phyloP scores from a whole-genome alignment of 2,797 vertebrate species.

The Ctenopoma multispine region DNA sequence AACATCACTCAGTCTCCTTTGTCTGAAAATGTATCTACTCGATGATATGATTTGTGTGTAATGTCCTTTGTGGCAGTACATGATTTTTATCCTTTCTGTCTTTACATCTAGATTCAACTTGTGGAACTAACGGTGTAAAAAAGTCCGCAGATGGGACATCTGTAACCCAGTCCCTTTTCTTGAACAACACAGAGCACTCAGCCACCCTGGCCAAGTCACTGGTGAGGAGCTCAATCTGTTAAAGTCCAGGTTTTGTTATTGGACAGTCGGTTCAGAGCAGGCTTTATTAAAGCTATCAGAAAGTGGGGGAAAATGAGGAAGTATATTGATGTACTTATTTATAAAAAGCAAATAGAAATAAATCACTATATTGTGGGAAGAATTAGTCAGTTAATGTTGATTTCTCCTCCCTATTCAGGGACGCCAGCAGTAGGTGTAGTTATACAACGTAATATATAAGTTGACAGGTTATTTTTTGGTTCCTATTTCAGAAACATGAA shows the following conservation, averaged over 20 bases:
- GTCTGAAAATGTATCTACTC: constrained; percentile 4
- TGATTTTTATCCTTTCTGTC: constrained; percentile 8
- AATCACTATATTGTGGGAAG: neutral
- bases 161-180: constrained; percentile 76
- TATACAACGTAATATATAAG: neutral
- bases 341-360: constrained; percentile 6
- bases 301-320: constrained; percentile 6
- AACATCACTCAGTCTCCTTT: constrained; percentile 1
- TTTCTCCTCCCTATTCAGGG: neutral
- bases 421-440: neutral
- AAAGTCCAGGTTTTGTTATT: constrained; percentile 1
- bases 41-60: neutral
- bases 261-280: neutral
- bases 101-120: constrained; percentile 88
- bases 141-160: constrained; percentile 80
- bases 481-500: constrained; percentile 82
- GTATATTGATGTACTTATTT: neutral
- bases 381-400: neutral
- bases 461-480: constrained; percentile 16
- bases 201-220: constrained; percentile 73
- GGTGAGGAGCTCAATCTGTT: constrained; percentile 67
- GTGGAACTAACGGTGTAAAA: constrained; percentile 96
- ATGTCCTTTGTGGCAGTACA: neutral
- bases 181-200: constrained; percentile 86
- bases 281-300: constrained; percentile 10